Evolutionary conservation across 2,113 vertebrate species (phyloP).

Genomic region (Aegotheles bennettii): DNA sequence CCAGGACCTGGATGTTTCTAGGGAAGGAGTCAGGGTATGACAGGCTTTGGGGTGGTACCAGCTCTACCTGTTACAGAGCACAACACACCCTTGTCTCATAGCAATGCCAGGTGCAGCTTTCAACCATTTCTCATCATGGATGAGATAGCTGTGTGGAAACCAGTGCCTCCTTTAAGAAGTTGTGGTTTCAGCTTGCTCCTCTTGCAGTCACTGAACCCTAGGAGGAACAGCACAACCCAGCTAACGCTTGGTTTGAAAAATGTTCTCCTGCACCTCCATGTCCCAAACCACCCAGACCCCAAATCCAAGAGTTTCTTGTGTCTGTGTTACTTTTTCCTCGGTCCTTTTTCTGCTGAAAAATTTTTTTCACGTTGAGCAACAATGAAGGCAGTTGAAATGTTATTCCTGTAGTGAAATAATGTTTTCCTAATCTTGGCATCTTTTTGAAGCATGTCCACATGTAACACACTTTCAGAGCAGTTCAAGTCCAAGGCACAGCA

Average conservation of each 20-base stretch:
- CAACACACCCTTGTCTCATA: background rate
- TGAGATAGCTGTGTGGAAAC: background rate
- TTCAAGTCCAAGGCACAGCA: conserved; percentile 25
- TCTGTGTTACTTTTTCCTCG: background rate
- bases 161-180: fast-evolving
- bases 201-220: background rate
- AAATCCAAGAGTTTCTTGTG: background rate
- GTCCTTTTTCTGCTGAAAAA: background rate
- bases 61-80: background rate
- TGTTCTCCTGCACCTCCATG: fast-evolving
- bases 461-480: conserved; percentile 8
- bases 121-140: fast-evolving
- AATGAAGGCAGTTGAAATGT: conserved; percentile 36
- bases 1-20: background rate
- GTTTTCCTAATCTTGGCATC: conserved; percentile 66
- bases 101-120: background rate
- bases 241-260: background rate
- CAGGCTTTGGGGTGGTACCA: background rate
- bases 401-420: conserved; percentile 48
- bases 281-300: background rate
- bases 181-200: background rate
- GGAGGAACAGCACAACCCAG: background rate
- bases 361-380: background rate
- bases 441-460: conserved; percentile 54
- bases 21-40: background rate